These are phyloP conservation scores for Zosterops japonicus DNA, from an alignment of 2,113 vertebrate species.

Conservation along the genomic window DNA sequence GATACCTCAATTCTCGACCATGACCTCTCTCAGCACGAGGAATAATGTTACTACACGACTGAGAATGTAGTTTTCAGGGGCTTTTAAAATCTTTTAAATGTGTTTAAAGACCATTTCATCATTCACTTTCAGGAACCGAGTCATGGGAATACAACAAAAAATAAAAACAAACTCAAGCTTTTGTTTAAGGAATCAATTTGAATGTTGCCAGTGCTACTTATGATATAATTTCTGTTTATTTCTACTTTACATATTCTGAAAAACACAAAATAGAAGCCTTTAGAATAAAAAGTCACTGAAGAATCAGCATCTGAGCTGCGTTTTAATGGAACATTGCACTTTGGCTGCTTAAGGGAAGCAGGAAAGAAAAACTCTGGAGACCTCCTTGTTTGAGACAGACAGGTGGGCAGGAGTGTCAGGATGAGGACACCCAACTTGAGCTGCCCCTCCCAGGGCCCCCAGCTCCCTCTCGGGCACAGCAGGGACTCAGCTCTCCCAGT, in stretches of 20 bases:
- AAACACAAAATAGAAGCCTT: neutral
- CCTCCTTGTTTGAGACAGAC: neutral
- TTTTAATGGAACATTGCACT: neutral
- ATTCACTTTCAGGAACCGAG: neutral
- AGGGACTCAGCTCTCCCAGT: neutral
- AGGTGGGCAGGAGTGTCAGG: neutral
- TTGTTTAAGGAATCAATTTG: neutral
- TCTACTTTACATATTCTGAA: neutral
- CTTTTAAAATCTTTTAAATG: neutral
- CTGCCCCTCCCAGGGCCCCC: neutral
- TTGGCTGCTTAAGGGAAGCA: neutral
- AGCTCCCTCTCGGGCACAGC: neutral
- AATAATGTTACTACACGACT: neutral
- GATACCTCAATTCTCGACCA: accelerated
- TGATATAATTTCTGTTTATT: neutral
- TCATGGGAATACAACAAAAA: neutral
- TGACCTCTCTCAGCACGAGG: neutral
- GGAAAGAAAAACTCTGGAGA: neutral
- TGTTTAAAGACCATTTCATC: neutral
- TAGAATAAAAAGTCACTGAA: neutral
- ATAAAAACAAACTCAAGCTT: neutral
- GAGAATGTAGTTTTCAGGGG: neutral
- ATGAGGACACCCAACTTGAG: neutral
- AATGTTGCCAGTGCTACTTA: neutral
- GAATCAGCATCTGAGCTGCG: neutral